Conservation (phyloP, 2,797 vertebrate species). For the Paguma larvata region DNA sequence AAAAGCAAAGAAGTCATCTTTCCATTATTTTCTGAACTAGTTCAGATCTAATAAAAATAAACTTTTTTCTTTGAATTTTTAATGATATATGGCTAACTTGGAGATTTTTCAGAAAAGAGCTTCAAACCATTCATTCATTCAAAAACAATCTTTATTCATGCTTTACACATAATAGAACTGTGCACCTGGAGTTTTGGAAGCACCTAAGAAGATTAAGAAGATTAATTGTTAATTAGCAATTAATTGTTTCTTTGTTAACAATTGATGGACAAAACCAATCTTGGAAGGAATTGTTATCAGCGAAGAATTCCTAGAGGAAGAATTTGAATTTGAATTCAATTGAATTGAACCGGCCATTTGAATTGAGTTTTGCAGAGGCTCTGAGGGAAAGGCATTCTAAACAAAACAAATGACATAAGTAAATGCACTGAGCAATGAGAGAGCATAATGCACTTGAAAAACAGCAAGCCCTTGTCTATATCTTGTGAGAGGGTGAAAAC, state of each 20-base stretch:
- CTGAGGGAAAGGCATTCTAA: neutral
- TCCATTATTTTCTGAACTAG: neutral
- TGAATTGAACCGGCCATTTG: neutral
- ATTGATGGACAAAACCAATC: neutral
- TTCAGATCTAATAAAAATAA: constrained; percentile 23
- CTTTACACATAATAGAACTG: neutral
- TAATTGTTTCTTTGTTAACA: neutral
- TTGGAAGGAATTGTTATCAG: neutral
- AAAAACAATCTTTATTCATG: constrained; percentile 26
- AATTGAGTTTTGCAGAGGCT: neutral
- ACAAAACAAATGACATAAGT: neutral
- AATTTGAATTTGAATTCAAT: constrained; percentile 17
- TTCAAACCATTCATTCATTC: constrained; percentile 21
- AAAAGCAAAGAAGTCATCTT: constrained; percentile 30
- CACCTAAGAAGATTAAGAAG: neutral
- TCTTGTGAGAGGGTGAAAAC: neutral
- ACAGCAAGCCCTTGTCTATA: neutral
- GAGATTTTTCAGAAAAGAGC: constrained; percentile 3
- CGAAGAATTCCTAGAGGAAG: neutral
- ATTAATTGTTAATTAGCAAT: neutral
- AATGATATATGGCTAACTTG: neutral
- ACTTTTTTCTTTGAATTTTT: neutral
- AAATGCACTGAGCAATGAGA: neutral
- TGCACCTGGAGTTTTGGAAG: neutral
- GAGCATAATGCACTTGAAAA: neutral